phyloP scores from a whole-genome alignment of 2,113 vertebrate species.

The Cricetomys ansorgei region DNA sequence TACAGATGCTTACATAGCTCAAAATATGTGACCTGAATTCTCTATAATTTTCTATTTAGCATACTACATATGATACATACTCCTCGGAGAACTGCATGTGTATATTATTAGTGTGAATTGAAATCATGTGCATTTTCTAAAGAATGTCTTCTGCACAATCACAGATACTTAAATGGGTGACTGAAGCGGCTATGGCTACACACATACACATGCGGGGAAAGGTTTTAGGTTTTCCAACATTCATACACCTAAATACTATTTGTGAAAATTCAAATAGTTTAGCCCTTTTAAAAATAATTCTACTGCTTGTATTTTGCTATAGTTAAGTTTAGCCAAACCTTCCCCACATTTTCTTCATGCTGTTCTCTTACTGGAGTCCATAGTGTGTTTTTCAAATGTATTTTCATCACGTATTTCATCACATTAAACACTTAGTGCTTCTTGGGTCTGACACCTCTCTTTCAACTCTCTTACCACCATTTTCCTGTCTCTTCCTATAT shows the following conservation, averaged over 20 bases:
- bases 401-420: background rate
- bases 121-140: constrained; percentile 46
- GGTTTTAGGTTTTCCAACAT: constrained; percentile 17
- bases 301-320: background rate
- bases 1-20: background rate
- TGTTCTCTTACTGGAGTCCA: background rate
- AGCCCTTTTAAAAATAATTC: background rate
- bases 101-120: background rate
- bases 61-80: background rate
- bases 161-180: constrained; percentile 3
- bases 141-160: constrained; percentile 33
- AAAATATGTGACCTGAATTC: background rate
- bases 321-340: background rate
- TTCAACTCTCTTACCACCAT: background rate
- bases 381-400: background rate
- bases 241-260: background rate
- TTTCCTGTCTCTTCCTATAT: background rate
- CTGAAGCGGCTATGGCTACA: constrained; percentile 2
- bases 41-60: constrained; percentile 32
- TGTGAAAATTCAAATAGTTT: constrained; percentile 53
- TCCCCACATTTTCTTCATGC: background rate
- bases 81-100: constrained; percentile 13
- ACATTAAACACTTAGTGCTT: background rate
- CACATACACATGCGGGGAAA: background rate
- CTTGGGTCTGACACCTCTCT: background rate